Base-by-base conservation (phyloP, 2,888 invertebrate species). In the Callimorpha dominula region DNA sequence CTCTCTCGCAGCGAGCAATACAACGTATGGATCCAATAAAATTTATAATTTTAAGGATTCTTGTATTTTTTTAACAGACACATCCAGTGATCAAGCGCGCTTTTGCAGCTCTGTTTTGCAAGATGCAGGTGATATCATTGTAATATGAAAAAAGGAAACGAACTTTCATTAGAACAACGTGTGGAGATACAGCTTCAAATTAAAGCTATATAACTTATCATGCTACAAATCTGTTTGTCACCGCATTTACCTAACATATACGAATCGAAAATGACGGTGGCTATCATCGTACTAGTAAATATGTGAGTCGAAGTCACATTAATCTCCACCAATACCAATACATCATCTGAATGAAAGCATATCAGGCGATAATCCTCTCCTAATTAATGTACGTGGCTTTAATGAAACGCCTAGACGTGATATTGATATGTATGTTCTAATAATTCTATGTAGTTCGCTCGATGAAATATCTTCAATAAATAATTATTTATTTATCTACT, bases 371-470 rank as follows among this genome's bases (percentile, higher is more conserved):
- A 87, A 89, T 88, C 83, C 83, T 71, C 69, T 70, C 77, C 80
- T 89, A 88, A 89, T 89, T 87, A 88, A 88, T 88, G 83, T 85
- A 87, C 85, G 82, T 82, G 82, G 77, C 70, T 80, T 82, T 76
- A 72, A 75, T 78, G 80, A 83, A 84, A 83, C 79, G 79, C 84
- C 83, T 76, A 76, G 81, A 82, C 79, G 77, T 78, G 81, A 83
- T 83, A 86, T 83, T 81, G 79, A 83, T 85, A 79, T 31, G 31
- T 85, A 78, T 85, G 82, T 86, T 81, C 78, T 79, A 69, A 74
- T 81, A 73, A 78, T 76, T 78, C 78, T 76, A 73, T 78, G 75
- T 67, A 69, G 65, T 72, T 74, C 43, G 71, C 65, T 71, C n/a
- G 57, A n/a, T 42, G 14, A 57, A 57, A 42, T 52, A 64, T 57